phyloP scores from a whole-genome alignment of 2,888 invertebrate genomes.

The Drosophila cognata region DNA sequence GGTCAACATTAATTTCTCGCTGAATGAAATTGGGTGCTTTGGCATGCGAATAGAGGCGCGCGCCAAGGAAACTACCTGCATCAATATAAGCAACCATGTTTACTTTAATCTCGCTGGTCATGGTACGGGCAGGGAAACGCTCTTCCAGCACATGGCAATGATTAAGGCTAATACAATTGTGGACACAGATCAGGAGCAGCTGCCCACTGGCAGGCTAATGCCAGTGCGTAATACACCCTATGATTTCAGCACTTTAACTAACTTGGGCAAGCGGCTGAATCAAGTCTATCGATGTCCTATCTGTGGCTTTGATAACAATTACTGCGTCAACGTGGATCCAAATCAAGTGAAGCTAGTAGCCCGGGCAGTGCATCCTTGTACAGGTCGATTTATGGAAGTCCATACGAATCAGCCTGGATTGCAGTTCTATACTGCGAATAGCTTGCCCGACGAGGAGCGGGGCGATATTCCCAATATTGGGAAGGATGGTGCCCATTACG shows the following conservation, averaged over 20 bases:
- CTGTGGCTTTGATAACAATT: slow-evolving; percentile 65
- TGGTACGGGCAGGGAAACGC: slow-evolving; percentile 86
- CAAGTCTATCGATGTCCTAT: slow-evolving; percentile 87
- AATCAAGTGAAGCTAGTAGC: slow-evolving; percentile 87
- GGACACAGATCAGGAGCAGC: slow-evolving; percentile 88
- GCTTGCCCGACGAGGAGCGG: slow-evolving; percentile 88
- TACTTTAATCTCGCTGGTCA: slow-evolving; percentile 97
- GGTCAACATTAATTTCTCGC: slow-evolving; percentile 89
- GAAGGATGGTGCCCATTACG: slow-evolving; percentile 89
- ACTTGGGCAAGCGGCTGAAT: slow-evolving; percentile 88
- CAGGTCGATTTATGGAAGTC: slow-evolving; percentile 91
- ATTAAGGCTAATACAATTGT: slow-evolving; percentile 92
- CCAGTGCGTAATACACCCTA: slow-evolving; percentile 90
- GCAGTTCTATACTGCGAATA: slow-evolving; percentile 94
- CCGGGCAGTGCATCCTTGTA: slow-evolving; percentile 89
- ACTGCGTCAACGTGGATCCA: slow-evolving; percentile 57
- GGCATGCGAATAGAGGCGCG: slow-evolving; percentile 91
- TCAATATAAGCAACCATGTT: slow-evolving; percentile 94
- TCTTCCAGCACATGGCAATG: slow-evolving; percentile 89
- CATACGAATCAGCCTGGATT: slow-evolving; percentile 95
- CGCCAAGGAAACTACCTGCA: slow-evolving; percentile 91
- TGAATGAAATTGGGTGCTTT: slow-evolving; percentile 90
- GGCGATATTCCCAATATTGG: slow-evolving; percentile 87
- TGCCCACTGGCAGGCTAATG: slow-evolving; percentile 90
- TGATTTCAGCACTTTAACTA: slow-evolving; percentile 89